Percentiles rank a stretch among this genome's conserved stretches.
These are phyloP conservation scores for Bovichtus diacanthus DNA, from an alignment of 2,797 vertebrate genomes.

Conservation along the genomic window DNA sequence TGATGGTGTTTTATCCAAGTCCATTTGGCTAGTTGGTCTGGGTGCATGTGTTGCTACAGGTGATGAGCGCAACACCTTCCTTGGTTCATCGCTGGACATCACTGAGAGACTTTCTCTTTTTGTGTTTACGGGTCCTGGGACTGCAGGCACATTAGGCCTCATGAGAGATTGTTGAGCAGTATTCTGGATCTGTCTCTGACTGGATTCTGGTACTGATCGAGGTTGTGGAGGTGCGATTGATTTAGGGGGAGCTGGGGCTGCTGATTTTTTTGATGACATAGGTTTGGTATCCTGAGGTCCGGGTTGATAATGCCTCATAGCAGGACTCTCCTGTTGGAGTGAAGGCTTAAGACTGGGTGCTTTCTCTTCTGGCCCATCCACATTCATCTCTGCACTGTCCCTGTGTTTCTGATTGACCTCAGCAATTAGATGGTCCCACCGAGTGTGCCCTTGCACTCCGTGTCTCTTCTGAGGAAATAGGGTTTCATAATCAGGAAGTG, in stretches of 20 bases:
- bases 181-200: constrained; percentile 43
- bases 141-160: constrained; percentile 38
- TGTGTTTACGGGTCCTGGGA: constrained; percentile 19
- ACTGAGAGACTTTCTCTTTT: constrained; percentile 27
- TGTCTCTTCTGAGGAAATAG: constrained; percentile 84
- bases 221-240: constrained; percentile 3
- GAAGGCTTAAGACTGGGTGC: constrained; percentile 15
- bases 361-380: constrained; percentile 75
- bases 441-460: constrained; percentile 80
- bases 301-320: constrained; percentile 33
- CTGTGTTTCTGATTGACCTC: constrained; percentile 82
- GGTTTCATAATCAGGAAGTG: constrained; percentile 85
- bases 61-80: constrained; percentile 47
- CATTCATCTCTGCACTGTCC: constrained; percentile 81
- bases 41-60: constrained; percentile 22
- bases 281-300: constrained; percentile 47
- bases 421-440: constrained; percentile 86
- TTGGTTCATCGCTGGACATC: constrained; percentile 26
- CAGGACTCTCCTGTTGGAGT: constrained; percentile 42
- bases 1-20: constrained; percentile 18
- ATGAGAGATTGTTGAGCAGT: constrained; percentile 28
- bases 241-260: constrained; percentile 72
- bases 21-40: constrained; percentile 48
- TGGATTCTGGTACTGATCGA: constrained; percentile 32
- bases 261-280: constrained; percentile 54